Evolutionary conservation across 2,113 vertebrate genomes (phyloP).

Genomic region (Tangachromis dhanisi): DNA sequence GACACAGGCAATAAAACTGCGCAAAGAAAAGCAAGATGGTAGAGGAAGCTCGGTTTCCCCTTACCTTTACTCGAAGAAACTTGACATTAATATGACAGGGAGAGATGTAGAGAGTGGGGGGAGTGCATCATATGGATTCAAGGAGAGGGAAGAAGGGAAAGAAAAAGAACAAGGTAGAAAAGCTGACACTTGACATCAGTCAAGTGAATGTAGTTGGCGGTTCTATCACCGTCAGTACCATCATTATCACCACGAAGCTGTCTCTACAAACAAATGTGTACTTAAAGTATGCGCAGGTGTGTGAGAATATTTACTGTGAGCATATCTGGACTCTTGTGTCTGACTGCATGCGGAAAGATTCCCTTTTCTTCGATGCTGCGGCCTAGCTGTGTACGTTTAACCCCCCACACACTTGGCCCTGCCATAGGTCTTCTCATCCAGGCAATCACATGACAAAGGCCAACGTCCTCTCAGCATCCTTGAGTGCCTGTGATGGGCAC

Average conservation of each 20-base stretch:
- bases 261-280: not conserved
- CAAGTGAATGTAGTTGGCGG: slow-evolving; percentile 9
- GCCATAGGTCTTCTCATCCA: slow-evolving; percentile 31
- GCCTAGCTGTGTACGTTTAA: slow-evolving; percentile 38
- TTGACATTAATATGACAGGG: slow-evolving; percentile 43
- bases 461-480: slow-evolving; percentile 63
- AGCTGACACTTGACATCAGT: slow-evolving; percentile 48
- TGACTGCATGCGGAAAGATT: not conserved
- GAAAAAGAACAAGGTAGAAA: not conserved
- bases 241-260: not conserved
- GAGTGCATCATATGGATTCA: slow-evolving; percentile 15
- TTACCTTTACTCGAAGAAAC: slow-evolving; percentile 1
- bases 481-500: slow-evolving; percentile 52
- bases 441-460: slow-evolving; percentile 42
- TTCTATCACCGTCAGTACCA: not conserved
- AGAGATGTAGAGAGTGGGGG: not conserved
- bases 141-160: not conserved
- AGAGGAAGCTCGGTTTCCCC: not conserved
- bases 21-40: slow-evolving; percentile 16
- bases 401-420: slow-evolving; percentile 5
- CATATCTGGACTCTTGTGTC: not conserved
- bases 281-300: not conserved
- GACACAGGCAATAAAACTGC: slow-evolving; percentile 50
- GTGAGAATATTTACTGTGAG: not conserved
- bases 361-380: not conserved